Base-by-base conservation (phyloP, 2,113 vertebrate species). In the Danio rerio region DNA sequence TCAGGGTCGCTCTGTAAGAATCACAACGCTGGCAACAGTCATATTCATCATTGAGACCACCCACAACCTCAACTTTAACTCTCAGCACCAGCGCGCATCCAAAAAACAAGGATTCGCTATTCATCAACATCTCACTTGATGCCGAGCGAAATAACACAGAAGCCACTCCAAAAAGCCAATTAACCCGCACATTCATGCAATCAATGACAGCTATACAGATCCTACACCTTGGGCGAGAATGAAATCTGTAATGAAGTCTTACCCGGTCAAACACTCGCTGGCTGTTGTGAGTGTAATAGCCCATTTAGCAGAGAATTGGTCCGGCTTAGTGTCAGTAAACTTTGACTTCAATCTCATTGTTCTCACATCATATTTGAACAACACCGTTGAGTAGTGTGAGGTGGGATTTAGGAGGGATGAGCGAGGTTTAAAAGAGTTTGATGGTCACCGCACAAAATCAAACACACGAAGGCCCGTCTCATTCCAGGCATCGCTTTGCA, bases 331-430 rank as follows among this genome's bases (percentile, higher is more conserved):
- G 62, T 79, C 77, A 79, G 77, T 63, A 61, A 81, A 73, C 80
- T 73, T 73, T 81, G 56, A 81, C 70, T 81, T 73, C 80, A 73
- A 81, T 81, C 56, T 73, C 69, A 63, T 21, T 73, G 80, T 55
- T 66, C 77, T 66, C 77, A 68, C 77, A 68, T 79, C 77, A 79
- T 79, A 79, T 79, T 79, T 79, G 77, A 66, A 79, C 77, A 79
- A 79, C 77, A 79, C 47, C 8, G 62, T 18, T 53, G 77, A 66
- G 77, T 79, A 43, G 62, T 65, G 62, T 66, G 49, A 68, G 62
- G 77, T 66, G 61, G 77, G 77, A 79, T 79, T 68, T 79, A 61
- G 77, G 49, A 43, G 62, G 74, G 61, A 53, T 66, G 77, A 79
- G 77, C 5, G 21, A 62, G 31, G 62, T 79, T 79, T 68, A 79